Conservation (phyloP, 1,140 invertebrate species). For the Ceratitis capitata region DNA sequence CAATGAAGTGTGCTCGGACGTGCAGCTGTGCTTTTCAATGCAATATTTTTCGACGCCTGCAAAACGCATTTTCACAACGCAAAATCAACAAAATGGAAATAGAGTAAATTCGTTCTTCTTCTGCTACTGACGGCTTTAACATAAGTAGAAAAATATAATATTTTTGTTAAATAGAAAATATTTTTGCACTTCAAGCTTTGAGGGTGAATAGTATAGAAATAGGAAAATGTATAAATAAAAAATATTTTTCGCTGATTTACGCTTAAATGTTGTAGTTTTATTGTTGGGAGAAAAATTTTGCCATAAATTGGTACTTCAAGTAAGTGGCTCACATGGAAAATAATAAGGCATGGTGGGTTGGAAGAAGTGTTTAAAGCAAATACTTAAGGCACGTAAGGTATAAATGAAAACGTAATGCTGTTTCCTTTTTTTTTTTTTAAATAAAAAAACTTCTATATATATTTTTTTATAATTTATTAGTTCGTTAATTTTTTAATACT, state of each 20-base stretch:
- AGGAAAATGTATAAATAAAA: not conserved
- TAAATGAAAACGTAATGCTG: no score
- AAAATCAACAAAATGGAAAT: not conserved
- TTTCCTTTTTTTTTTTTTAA: no score
- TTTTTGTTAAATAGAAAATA: not conserved
- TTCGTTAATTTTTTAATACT: not conserved
- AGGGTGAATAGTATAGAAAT: not conserved
- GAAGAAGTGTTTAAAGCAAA: not conserved
- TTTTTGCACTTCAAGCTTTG: not conserved
- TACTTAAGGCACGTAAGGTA: not conserved
- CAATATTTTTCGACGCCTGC: not conserved
- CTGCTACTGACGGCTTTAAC: not conserved
- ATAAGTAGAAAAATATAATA: not conserved
- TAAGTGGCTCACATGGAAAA: no score
- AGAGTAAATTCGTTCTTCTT: no score
- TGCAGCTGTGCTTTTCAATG: conserved; percentile 3
- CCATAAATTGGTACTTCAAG: no score
- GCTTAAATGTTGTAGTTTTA: not conserved
- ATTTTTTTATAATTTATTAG: not conserved
- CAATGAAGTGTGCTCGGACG: not conserved
- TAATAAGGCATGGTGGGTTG: no score
- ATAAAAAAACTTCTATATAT: not conserved
- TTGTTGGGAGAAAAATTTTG: not conserved
- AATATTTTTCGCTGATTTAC: not conserved
- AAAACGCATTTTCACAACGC: not conserved